These are phyloP conservation scores for Oreochromis niloticus DNA, from an alignment of 2,113 vertebrate genomes.

Conservation along the genomic window DNA sequence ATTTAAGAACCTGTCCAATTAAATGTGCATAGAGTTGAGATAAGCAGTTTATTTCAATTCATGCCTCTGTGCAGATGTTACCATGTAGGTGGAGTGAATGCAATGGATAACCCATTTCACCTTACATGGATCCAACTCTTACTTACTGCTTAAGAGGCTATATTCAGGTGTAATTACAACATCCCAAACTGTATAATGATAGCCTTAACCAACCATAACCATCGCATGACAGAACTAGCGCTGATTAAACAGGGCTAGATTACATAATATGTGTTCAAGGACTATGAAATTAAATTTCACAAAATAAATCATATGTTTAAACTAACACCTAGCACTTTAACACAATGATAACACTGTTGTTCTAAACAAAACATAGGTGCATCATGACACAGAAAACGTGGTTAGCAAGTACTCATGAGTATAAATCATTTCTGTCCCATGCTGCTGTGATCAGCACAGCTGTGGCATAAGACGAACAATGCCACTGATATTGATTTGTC, in stretches of 20 bases:
- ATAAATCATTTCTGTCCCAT: neutral
- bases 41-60: neutral
- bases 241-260: neutral
- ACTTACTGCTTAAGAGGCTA: neutral
- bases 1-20: slow-evolving; percentile 6
- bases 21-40: slow-evolving; percentile 4
- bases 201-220: neutral
- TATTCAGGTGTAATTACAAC: neutral
- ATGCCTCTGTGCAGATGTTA: neutral
- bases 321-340: neutral
- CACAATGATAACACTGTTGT: neutral
- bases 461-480: neutral
- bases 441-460: neutral
- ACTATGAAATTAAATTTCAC: neutral
- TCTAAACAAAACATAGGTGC: neutral
- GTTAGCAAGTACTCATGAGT: neutral
- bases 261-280: neutral
- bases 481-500: neutral
- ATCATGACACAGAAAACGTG: neutral
- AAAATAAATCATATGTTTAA: neutral
- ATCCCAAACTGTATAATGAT: neutral
- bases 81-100: neutral
- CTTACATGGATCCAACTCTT: neutral
- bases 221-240: neutral
- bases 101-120: neutral